phyloP scores from a whole-genome alignment of 2,888 invertebrate genomes.

The Drosophila niveifrons region DNA sequence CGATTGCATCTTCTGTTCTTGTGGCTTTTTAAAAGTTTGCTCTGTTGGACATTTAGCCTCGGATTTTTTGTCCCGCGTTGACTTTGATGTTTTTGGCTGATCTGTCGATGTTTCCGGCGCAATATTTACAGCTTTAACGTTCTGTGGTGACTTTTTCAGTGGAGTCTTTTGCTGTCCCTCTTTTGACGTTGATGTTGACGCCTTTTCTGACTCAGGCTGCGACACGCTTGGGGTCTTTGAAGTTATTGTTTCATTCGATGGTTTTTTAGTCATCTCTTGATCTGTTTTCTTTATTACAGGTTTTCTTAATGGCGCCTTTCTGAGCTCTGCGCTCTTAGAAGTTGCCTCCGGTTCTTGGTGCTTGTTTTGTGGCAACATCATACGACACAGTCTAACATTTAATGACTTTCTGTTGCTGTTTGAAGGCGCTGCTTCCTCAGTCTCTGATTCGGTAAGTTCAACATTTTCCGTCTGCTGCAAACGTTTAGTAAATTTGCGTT shows the following conservation, averaged over 20 bases:
- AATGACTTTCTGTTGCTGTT: neutral
- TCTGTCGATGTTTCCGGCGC: neutral
- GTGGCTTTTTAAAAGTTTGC: neutral
- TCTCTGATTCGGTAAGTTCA: constrained; percentile 54
- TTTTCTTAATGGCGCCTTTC: constrained; percentile 2
- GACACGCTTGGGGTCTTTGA: neutral
- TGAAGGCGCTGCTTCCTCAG: constrained; percentile 20
- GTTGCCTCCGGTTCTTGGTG: neutral
- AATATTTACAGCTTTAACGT: neutral
- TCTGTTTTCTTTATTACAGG: neutral
- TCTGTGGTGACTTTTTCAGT: neutral
- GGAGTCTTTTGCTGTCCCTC: neutral
- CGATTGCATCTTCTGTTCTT: neutral
- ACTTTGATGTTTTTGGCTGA: too few relatives aligned
- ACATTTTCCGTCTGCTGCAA: neutral
- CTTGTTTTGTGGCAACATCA: neutral
- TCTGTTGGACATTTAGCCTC: neutral
- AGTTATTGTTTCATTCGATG: neutral
- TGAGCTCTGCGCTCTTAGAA: neutral
- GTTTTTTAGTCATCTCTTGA: neutral
- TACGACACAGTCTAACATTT: constrained; percentile 24
- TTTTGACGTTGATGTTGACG: neutral
- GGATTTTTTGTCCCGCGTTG: neutral
- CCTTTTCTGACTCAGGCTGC: neutral
- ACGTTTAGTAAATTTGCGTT: constrained; percentile 37